Percentiles rank a stretch among this genome's conserved stretches.
These are phyloP conservation scores for Drymonia ruficornis DNA, from an alignment of 2,888 invertebrate species.

Conservation along the genomic window DNA sequence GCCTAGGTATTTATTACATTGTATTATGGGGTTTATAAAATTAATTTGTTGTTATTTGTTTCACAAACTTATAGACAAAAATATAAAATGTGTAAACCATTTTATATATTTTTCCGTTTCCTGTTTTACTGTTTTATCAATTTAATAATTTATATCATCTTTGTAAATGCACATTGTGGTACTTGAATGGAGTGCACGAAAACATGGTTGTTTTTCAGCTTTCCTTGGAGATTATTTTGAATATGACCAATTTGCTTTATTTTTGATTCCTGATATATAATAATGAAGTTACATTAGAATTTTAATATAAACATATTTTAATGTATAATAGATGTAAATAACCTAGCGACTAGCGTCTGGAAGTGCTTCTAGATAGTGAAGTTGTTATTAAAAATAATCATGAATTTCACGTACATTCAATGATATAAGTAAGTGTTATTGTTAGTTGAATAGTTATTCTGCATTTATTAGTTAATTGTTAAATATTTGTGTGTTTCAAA, in stretches of 20 bases:
- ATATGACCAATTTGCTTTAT: conserved; percentile 52
- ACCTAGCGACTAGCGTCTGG: conserved; percentile 69
- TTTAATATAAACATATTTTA: conserved; percentile 45
- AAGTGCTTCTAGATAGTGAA: conserved; percentile 66
- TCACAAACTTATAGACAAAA: no score
- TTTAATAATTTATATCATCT: no score
- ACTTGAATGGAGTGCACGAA: conserved; percentile 70
- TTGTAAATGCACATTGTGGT: conserved; percentile 13
- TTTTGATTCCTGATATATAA: conserved; percentile 45
- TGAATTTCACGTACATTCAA: conserved; percentile 67
- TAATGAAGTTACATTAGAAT: conserved; percentile 46
- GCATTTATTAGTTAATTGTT: conserved; percentile 15
- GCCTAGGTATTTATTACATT: neutral
- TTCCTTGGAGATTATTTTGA: conserved; percentile 66
- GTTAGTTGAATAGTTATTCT: conserved; percentile 39
- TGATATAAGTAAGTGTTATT: conserved; percentile 72
- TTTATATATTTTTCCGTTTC: no score
- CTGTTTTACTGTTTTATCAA: no score
- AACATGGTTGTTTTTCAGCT: conserved; percentile 84
- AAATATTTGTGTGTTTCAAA: conserved; percentile 19
- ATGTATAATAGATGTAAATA: conserved; percentile 65
- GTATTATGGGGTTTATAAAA: no score
- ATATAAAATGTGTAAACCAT: no score
- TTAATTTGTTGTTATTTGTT: no score
- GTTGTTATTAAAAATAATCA: conserved; percentile 69